Base-by-base conservation (phyloP, 2,113 vertebrate species). In the Lampris incognitus region DNA sequence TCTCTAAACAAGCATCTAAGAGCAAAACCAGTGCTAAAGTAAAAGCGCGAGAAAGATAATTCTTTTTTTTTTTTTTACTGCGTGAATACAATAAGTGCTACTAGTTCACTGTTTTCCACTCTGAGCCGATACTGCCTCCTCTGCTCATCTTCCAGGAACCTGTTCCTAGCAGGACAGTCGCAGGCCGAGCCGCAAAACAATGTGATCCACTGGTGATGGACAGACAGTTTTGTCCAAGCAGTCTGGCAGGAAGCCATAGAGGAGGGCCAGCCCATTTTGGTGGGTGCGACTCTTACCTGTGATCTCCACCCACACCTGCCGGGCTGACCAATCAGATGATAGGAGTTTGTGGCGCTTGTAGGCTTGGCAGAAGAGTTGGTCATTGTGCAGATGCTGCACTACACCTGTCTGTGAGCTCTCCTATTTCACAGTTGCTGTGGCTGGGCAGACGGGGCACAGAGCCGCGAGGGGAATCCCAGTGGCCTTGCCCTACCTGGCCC, bases 341-440 rank as follows among this genome's bases (percentile, higher is more conserved):
- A 98, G 92, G 72, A 99, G 93, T 3, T 55, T 92, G 83, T 97
- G 96, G 6, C 92, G 96, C 79, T 93, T 96, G 75, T 99, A 99
- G 75, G 96, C 92, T 9, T 97, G 94, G 11, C 90, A 87, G 60
- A 99, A 92, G 24, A 96, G 90, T 48, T 97, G 96, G 6, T 98
- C 98, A 0, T 98, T 99, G 44, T 78, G 92, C 59, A 99, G 86
- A 67, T 99, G 98, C 74, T 99, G 98, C 4, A 99, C 97, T 3
- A 99, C 92, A 52, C 98, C 98, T 99, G 88, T 99, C 97, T 0
- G 98, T 99, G 57, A 99, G 97, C 66, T 99, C 97, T 54, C 98
- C 98, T 94, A 97, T 97, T 87, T 99, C 98, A 49, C 98, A 99
- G 52, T 90, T 49, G 2, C 90, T 94, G 79, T 98, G 97, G 59